phyloP scores from a whole-genome alignment of 2,888 invertebrate genomes.

The Phaonia tiefii region DNA sequence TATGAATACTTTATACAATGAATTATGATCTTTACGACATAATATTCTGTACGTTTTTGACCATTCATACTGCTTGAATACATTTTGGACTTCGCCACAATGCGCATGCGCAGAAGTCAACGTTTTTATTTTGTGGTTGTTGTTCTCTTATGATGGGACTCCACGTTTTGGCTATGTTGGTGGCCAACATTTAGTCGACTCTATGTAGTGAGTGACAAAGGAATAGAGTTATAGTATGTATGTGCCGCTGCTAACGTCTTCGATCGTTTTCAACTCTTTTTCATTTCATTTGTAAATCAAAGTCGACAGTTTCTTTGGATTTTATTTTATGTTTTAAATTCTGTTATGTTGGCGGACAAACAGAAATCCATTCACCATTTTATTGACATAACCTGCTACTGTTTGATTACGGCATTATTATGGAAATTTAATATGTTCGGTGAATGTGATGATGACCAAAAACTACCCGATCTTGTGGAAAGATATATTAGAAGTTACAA shows the following conservation, averaged over 20 bases:
- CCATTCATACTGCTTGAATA: slow-evolving; percentile 15
- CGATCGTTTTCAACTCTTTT: slow-evolving; percentile 29
- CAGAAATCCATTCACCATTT: slow-evolving; percentile 45
- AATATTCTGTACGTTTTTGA: slow-evolving; percentile 56
- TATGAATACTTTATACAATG: slow-evolving; percentile 66
- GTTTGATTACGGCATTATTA: slow-evolving; percentile 60
- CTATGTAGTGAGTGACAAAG: not conserved
- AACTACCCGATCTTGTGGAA: too few species aligned
- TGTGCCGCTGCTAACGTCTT: slow-evolving; percentile 2
- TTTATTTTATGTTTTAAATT: slow-evolving; percentile 43
- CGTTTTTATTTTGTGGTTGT: too few species aligned
- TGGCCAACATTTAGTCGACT: slow-evolving; percentile 27
- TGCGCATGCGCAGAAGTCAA: not conserved
- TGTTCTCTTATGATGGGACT: not conserved
- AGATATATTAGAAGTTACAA: not conserved
- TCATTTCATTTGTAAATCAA: slow-evolving; percentile 47
- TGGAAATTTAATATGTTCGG: slow-evolving; percentile 61
- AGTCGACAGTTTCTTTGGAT: slow-evolving; percentile 38
- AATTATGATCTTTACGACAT: slow-evolving; percentile 66
- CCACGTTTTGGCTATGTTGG: slow-evolving; percentile 10
- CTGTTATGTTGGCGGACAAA: slow-evolving; percentile 41
- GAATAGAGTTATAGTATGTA: not conserved
- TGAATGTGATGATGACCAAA: slow-evolving; percentile 35
- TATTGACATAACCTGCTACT: slow-evolving; percentile 61
- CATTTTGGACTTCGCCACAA: not conserved